Conservation (phyloP, 2,113 vertebrate genomes). For the Cygnus buccinator region DNA sequence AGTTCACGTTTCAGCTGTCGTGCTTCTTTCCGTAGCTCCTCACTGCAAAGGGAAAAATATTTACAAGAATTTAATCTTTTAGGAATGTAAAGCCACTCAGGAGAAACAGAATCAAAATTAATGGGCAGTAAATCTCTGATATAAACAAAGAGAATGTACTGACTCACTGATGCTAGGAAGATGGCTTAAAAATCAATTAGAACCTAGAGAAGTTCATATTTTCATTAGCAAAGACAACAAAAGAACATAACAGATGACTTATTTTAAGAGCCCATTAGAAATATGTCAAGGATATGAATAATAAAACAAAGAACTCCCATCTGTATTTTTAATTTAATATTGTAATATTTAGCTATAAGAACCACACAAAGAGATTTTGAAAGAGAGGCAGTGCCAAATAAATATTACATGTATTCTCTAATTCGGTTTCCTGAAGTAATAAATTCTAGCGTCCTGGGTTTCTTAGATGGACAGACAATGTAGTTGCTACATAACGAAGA, state of each 20-base stretch:
- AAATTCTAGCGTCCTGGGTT: neutral
- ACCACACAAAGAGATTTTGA: neutral
- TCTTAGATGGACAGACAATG: neutral
- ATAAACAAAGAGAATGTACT: conserved; percentile 18
- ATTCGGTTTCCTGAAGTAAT: neutral
- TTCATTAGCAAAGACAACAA: neutral
- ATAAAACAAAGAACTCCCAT: neutral
- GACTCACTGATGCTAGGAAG: conserved; percentile 4
- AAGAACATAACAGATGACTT: neutral
- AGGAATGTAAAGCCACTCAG: conserved; percentile 15
- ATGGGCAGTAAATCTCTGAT: conserved; percentile 21
- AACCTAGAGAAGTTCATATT: neutral
- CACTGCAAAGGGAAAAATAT: conserved; percentile 79
- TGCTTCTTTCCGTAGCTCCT: conserved; percentile 92
- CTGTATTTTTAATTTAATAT: conserved; percentile 11
- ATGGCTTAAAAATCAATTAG: neutral
- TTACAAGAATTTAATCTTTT: conserved; percentile 26
- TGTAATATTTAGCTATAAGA: neutral
- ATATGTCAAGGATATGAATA: neutral
- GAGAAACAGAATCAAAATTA: conserved; percentile 39
- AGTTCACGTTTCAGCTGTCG: conserved; percentile 94
- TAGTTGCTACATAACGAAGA: neutral
- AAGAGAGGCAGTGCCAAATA: neutral
- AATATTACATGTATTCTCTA: neutral
- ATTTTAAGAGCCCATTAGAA: neutral